Percentiles rank a stretch among this genome's conserved stretches.
Evolutionary conservation across 2,113 vertebrate species (phyloP).

Genomic region (Chloroceryle aenea): DNA sequence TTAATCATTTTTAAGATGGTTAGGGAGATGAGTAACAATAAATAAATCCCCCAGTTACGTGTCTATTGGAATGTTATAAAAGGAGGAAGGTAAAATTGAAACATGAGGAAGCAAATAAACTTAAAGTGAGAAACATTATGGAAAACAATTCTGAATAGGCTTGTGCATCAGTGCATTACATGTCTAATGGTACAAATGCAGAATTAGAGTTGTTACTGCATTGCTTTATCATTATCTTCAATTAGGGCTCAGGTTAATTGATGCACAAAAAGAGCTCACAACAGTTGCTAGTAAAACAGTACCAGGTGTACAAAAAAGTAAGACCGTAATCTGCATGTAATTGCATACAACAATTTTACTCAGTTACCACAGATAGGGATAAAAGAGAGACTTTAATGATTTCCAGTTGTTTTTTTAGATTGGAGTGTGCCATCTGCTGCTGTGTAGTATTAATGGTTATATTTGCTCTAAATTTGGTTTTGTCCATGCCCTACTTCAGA

Average conservation of each 20-base stretch:
- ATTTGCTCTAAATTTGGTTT: background rate
- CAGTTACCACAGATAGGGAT: background rate
- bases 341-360: background rate
- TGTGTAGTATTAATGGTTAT: background rate
- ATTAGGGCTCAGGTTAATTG: background rate
- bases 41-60: background rate
- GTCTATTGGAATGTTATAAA: background rate
- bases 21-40: background rate
- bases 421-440: background rate
- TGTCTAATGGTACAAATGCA: background rate
- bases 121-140: background rate
- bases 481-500: background rate
- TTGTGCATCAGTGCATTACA: background rate
- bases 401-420: background rate
- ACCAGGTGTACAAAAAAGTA: background rate
- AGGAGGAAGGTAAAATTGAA: background rate
- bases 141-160: background rate
- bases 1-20: background rate
- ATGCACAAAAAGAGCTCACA: background rate
- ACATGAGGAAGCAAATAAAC: background rate
- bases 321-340: background rate
- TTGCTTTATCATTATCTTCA: background rate
- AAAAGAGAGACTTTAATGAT: background rate
- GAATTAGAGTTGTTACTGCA: background rate
- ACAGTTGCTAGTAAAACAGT: background rate